A percentile compares a stretch with the other conserved stretches of the same genome.
Conservation (phyloP, 2,797 vertebrate species). For the Sebastes diploproa region DNA sequence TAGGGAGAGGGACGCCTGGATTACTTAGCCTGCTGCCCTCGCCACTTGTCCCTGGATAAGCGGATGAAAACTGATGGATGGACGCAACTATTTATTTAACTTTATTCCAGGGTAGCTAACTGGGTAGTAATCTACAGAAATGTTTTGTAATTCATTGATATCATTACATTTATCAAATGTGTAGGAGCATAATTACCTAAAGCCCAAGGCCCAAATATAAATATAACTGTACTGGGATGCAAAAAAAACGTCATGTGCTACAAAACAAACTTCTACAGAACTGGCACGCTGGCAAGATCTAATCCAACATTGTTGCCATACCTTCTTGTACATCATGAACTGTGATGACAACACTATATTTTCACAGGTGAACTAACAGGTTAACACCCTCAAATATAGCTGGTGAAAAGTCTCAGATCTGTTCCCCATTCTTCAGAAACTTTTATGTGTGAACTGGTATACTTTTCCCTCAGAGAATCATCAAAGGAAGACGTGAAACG, state of each 20-base stretch:
- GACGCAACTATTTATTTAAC: not conserved
- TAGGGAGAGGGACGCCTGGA: not conserved
- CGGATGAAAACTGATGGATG: not conserved
- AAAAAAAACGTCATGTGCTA: not conserved
- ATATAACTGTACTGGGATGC: not conserved
- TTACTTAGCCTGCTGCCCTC: too few species aligned
- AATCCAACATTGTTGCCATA: not conserved
- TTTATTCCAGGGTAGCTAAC: not conserved
- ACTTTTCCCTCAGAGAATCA: conserved; percentile 29
- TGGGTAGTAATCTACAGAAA: not conserved
- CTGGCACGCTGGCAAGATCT: not conserved
- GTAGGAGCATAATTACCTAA: not conserved
- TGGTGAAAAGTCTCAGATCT: conserved; percentile 45
- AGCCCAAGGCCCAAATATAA: not conserved
- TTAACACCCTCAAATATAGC: conserved; percentile 15
- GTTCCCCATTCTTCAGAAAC: conserved; percentile 31
- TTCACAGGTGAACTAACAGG: not conserved
- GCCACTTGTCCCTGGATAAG: too few species aligned
- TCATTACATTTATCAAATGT: not conserved
- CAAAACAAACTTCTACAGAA: not conserved
- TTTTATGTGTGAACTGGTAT: conserved; percentile 14
- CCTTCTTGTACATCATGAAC: not conserved
- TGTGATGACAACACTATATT: not conserved
- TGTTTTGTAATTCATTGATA: not conserved
- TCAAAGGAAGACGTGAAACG: conserved; percentile 45